phyloP scores from a whole-genome alignment of 2,888 invertebrate genomes.

The Conchocele bisecta region DNA sequence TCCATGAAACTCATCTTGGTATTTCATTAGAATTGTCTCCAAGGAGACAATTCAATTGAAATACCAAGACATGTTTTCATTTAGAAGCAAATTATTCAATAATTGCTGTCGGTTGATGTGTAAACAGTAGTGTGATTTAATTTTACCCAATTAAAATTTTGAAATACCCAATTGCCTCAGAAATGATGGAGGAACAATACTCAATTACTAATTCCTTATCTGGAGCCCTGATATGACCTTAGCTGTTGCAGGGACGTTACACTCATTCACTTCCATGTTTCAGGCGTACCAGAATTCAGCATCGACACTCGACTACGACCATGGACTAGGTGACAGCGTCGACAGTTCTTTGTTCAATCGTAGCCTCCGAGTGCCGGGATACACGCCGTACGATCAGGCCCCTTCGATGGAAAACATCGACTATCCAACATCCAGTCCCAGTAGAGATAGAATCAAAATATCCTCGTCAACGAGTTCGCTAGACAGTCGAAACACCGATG shows the following conservation, averaged over 20 bases:
- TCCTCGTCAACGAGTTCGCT: conserved; percentile 47
- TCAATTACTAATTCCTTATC: too few relatives aligned
- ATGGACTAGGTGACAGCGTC: conserved; percentile 25
- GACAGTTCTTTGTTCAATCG: not conserved
- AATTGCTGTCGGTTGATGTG: too few relatives aligned
- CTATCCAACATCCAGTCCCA: conserved; percentile 17
- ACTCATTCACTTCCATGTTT: conserved; percentile 40
- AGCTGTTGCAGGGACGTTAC: too few relatives aligned
- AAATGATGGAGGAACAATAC: too few relatives aligned
- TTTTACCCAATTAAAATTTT: too few relatives aligned
- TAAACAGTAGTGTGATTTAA: too few relatives aligned
- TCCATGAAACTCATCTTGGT: too few relatives aligned
- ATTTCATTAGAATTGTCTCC: too few relatives aligned
- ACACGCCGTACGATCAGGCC: conserved; percentile 21
- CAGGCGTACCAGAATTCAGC: conserved; percentile 74
- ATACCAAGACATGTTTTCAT: too few relatives aligned
- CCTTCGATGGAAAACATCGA: conserved; percentile 44
- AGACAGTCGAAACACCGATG: conserved; percentile 29
- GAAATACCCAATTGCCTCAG: too few relatives aligned
- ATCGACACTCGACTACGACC: conserved; percentile 46
- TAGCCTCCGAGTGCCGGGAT: conserved; percentile 21
- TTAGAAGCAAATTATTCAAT: too few relatives aligned
- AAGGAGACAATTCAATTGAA: too few relatives aligned
- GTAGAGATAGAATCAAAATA: conserved; percentile 52
- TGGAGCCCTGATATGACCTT: not conserved